Evolutionary conservation across 2,113 vertebrate species (phyloP), one percentile per base, ranked within the genome.

Genomic region (Colossoma macropomum): DNA sequence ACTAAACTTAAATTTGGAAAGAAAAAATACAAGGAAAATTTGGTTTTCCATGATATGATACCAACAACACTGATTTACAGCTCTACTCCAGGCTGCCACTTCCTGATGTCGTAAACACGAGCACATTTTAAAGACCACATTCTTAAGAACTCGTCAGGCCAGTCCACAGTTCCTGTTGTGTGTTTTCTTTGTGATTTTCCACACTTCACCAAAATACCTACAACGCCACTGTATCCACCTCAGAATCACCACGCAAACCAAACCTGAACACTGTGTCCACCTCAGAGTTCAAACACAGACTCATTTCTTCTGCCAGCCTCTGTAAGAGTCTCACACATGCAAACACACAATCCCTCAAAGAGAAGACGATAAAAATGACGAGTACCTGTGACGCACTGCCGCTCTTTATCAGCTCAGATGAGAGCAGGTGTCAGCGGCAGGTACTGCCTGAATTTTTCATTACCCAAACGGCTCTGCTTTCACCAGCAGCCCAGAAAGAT

Each of bases 61-160:
- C 45, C 59, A 79, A 48, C 41, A 79, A 73, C 72, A 9, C 38
- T 50, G 16, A 65, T 66, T 79, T 56, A 5, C 21, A 19, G 13
- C 15, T 66, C 23, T 68, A 48, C 25, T 38, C 0, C 25, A 59
- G 34, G 8, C 21, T 17, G n/a, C 7, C 28, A 34, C 72, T 80
- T 80, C 54, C 38, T 4, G 68, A 54, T 48, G 56, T 34, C 73
- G 8, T 45, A 80, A 65, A 56, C 71, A 76, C 1, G 10, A 60
- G 68, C 6, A 16, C 66, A 45, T 21, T 32, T 41, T 72, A 10
- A 75, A 80, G 59, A 65, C 23, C 48, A 66, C 81, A 86, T 86
- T 84, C 85, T 32, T 84, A 25, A 84, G 60, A 86, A 86, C 81
- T 27, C 10, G 85, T 86, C 73, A 13, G 19, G 68, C 68, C 77